Evolutionary conservation across 2,113 vertebrate species (phyloP), one percentile per base, ranked within the genome.

Genomic region (Mustelus asterias): DNA sequence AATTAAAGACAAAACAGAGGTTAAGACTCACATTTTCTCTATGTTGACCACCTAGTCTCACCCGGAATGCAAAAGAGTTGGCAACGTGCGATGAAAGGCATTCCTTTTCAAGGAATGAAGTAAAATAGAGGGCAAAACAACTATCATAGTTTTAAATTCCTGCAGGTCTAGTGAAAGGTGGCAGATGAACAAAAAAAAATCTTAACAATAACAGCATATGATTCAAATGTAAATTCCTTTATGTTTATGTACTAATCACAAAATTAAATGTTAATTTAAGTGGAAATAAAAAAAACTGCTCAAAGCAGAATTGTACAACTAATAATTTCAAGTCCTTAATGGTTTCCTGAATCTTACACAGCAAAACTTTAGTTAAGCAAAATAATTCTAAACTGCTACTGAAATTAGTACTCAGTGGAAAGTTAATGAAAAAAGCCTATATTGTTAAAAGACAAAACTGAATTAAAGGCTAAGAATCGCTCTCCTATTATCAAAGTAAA

Each of bases 371-470:
- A 26, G 24, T 76, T 72, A 54, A 70, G 65, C 67, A 95, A 54
- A 95, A 70, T 76, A 72, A 72, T 72, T 44, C 11, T 65, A 67
- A 67, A 94, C 58, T 67, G 37, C 65, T 94, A 37, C n/a, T 70
- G 92, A 72, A 95, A 95, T 54, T 48, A 72, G 93, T 48, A 76
- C 44, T 72, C 41, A 72, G 69, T 76, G 41, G 67, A 95, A 33
- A 69, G 92, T 67, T 94, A 94, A 76, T 70, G 94, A 95, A 95
- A 76, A 63, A 41, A 95, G 48, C 41, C 13, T 76, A 54, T 54
- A 95, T 10, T 8, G 22, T 72, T 95, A 72, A 72, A 95, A 95
- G 44, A 41, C 65, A 54, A 69, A 67, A 93, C n/a, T 65, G 33
- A 67, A 70, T 0, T 72, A 95, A 11, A 70, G 67, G 67, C 24